These are phyloP conservation scores for Gymnocephalus cernua DNA, from an alignment of 2,113 vertebrate species.

Conservation along the genomic window DNA sequence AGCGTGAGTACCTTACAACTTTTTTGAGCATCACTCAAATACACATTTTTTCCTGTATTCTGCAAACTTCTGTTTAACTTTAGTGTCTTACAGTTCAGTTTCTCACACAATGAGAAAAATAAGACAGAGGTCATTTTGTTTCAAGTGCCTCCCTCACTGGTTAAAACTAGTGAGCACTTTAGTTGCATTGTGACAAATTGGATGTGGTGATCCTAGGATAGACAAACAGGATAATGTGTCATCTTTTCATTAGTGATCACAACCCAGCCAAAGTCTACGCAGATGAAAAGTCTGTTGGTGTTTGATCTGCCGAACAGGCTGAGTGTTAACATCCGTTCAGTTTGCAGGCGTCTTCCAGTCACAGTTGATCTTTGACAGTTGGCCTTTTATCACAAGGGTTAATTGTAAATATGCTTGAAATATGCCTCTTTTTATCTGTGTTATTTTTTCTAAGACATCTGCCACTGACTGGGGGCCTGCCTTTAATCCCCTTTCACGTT, in stretches of 20 bases:
- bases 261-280: constrained; percentile 55
- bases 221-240: constrained; percentile 50
- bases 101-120: not conserved
- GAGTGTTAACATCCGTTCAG: constrained; percentile 35
- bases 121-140: not conserved
- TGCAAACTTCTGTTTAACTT: constrained; percentile 7
- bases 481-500: constrained; percentile 83
- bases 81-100: not conserved
- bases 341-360: constrained; percentile 40
- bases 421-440: constrained; percentile 50
- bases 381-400: constrained; percentile 73
- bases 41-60: constrained; percentile 8
- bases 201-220: constrained; percentile 12
- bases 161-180: not conserved
- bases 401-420: constrained; percentile 76
- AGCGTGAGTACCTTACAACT: constrained; percentile 71
- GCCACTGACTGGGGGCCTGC: constrained; percentile 70
- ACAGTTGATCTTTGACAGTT: constrained; percentile 65
- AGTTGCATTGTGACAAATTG: not conserved
- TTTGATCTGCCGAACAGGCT: constrained; percentile 57
- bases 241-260: constrained; percentile 54
- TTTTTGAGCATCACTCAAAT: constrained; percentile 58
- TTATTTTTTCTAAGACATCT: constrained; percentile 75
- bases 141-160: not conserved
- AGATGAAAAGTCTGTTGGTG: constrained; percentile 49